These are phyloP conservation scores for Harpagus bidentatus DNA, from an alignment of 2,113 vertebrate species.

Conservation along the genomic window DNA sequence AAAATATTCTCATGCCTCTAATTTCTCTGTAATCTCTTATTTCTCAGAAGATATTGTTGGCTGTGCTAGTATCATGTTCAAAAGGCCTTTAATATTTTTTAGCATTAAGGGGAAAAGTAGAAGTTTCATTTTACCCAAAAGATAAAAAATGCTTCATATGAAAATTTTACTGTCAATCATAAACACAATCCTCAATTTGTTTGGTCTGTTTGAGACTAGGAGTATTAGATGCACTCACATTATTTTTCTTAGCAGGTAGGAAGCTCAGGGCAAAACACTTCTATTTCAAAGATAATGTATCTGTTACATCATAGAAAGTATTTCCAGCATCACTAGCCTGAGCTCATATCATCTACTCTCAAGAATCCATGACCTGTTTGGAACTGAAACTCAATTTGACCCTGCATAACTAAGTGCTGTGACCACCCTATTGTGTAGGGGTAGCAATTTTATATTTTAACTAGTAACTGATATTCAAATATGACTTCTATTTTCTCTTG, in stretches of 20 bases:
- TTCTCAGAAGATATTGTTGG: not conserved
- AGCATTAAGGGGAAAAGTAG: not conserved
- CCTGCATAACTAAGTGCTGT: not conserved
- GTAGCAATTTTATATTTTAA: not conserved
- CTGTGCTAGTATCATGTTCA: not conserved
- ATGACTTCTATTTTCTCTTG: not conserved
- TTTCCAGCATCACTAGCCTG: not conserved
- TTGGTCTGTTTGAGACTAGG: not conserved
- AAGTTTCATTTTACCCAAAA: not conserved
- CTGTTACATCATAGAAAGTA: not conserved
- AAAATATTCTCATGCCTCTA: not conserved
- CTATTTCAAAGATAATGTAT: not conserved
- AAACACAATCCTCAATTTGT: not conserved
- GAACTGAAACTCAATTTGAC: not conserved
- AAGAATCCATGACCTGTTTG: not conserved
- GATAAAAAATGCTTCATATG: not conserved
- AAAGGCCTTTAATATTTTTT: not conserved
- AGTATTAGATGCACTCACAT: not conserved
- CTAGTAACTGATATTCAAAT: not conserved
- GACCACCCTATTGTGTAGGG: not conserved
- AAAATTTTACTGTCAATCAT: not conserved
- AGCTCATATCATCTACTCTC: not conserved
- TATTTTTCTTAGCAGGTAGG: not conserved
- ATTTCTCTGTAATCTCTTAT: not conserved
- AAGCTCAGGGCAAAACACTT: not conserved